A percentile compares a stretch with the other conserved stretches of the same genome.
phyloP scores from a whole-genome alignment of 2,888 invertebrate species.

The Creontiades dilutus region DNA sequence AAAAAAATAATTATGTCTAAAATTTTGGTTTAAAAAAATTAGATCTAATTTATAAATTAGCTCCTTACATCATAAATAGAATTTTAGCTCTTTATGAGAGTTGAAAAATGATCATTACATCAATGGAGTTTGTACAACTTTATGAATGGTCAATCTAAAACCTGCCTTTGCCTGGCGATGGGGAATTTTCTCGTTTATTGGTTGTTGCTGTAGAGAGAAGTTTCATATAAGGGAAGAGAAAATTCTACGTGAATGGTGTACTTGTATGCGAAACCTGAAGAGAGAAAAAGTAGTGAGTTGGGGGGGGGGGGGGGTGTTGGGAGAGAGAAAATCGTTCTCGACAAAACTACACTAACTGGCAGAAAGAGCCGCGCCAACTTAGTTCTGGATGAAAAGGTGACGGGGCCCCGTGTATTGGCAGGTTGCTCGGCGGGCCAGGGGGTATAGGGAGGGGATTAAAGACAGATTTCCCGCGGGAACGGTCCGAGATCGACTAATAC shows the following conservation, averaged over 20 bases:
- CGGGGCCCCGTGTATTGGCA: not conserved
- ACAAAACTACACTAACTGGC: not conserved
- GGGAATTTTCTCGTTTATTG: no score
- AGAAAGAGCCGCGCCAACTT: not conserved
- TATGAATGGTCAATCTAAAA: no score
- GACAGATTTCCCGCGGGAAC: slow-evolving; percentile 64
- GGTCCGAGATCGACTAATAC: slow-evolving; percentile 54
- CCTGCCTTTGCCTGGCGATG: no score
- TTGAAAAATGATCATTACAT: no score
- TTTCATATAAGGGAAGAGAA: not conserved
- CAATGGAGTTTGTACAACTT: no score
- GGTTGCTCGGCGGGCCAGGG: not conserved
- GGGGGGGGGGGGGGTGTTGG: not conserved
- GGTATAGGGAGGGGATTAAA: slow-evolving; percentile 46
- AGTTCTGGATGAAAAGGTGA: not conserved
- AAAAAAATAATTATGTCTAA: no score
- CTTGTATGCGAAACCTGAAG: not conserved
- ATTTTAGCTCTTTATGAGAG: no score
- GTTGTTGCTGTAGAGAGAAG: not conserved
- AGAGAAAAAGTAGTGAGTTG: no score
- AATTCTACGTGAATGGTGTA: not conserved
- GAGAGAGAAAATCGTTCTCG: slow-evolving; percentile 14
- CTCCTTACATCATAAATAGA: no score
- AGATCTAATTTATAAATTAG: no score
- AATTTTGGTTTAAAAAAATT: no score